Conservation (phyloP, 2,113 vertebrate species). For the Acrocephalus arundinaceus region DNA sequence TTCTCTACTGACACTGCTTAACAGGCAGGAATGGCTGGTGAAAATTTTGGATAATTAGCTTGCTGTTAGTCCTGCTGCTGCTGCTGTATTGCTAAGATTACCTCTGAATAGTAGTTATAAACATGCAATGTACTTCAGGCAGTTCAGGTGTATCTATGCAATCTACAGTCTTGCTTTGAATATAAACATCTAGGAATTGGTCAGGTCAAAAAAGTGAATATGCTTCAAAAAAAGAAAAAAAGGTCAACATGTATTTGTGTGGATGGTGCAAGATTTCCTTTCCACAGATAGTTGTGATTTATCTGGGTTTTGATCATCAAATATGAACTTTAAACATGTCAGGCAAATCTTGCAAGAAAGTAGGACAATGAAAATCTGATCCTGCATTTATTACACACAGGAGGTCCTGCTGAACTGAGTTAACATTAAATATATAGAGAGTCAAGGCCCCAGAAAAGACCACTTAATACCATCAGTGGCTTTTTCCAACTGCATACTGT, state of each 20-base stretch:
- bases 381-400: no score
- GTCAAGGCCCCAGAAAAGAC: background rate
- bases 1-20: background rate
- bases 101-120: background rate
- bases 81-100: background rate
- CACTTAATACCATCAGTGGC: background rate
- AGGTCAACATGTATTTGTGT: background rate
- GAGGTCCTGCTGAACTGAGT: background rate
- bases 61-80: background rate
- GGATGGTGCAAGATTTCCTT: background rate
- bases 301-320: background rate
- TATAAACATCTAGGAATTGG: background rate
- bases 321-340: background rate
- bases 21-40: background rate
- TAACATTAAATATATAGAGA: background rate
- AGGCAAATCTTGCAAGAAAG: background rate
- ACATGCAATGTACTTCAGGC: background rate
- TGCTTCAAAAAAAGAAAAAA: background rate
- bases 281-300: background rate
- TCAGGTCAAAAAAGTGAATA: background rate
- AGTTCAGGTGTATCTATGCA: background rate
- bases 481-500: background rate
- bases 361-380: background rate
- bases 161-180: background rate
- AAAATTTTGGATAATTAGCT: background rate